Evolutionary conservation across 2,888 invertebrate genomes (phyloP).

Genomic region (Mesorhabditis sp.): DNA sequence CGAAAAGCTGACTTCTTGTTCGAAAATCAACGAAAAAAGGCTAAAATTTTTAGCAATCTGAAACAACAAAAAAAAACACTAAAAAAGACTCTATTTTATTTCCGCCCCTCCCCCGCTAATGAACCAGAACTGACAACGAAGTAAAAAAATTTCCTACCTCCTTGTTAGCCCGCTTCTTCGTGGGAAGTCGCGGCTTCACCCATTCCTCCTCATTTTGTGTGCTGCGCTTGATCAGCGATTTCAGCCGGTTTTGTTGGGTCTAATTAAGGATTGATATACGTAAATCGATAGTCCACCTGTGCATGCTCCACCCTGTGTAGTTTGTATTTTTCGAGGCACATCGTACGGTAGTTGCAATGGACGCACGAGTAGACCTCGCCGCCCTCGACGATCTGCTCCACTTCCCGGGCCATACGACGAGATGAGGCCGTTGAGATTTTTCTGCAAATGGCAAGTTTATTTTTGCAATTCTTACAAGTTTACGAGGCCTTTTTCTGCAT

Average conservation of each 20-base stretch:
- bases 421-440: neutral
- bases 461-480: too few relatives aligned
- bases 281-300: too few relatives aligned
- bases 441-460: too few relatives aligned
- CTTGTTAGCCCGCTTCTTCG: neutral
- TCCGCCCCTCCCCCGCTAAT: neutral
- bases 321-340: neutral
- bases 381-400: neutral
- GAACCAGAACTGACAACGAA: neutral
- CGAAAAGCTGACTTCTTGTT: too few relatives aligned
- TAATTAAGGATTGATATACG: too few relatives aligned
- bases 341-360: neutral
- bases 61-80: too few relatives aligned
- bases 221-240: neutral
- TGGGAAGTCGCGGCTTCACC: neutral
- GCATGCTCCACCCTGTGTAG: slow-evolving; percentile 3
- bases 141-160: neutral
- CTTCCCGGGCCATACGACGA: neutral
- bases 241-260: neutral
- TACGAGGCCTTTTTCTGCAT: too few relatives aligned
- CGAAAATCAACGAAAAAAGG: too few relatives aligned
- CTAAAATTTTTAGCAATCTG: too few relatives aligned
- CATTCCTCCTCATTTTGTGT: neutral
- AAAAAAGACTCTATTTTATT: neutral
- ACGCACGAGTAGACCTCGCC: neutral